Evolutionary conservation across 2,888 invertebrate species (phyloP).

Genomic region (Macaria notata): DNA sequence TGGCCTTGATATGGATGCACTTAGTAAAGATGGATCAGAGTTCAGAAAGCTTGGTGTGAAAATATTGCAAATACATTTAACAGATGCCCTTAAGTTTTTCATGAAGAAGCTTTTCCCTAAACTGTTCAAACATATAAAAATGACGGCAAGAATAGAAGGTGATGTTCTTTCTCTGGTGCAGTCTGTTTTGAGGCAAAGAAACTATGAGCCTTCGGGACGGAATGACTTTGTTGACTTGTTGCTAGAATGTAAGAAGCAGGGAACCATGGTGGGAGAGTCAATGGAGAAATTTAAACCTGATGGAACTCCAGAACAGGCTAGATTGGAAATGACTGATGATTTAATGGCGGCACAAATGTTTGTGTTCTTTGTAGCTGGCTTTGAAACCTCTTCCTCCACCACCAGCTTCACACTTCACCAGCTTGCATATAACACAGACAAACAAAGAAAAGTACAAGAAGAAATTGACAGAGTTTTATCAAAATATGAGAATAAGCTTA

Average conservation of each 20-base stretch:
- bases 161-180: background rate
- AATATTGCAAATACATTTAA: background rate
- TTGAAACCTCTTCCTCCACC: background rate
- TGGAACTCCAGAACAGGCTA: too few relatives aligned
- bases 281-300: too few relatives aligned
- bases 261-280: too few relatives aligned
- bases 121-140: too few relatives aligned
- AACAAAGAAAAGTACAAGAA: too few relatives aligned
- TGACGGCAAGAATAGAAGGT: too few relatives aligned
- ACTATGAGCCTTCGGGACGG: background rate
- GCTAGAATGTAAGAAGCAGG: background rate
- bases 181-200: background rate
- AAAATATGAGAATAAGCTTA: too few relatives aligned
- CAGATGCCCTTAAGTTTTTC: background rate
- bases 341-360: constrained; percentile 1
- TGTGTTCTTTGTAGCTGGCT: constrained; percentile 1
- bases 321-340: background rate
- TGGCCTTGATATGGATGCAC: background rate
- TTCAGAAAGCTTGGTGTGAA: background rate
- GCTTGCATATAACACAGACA: too few relatives aligned
- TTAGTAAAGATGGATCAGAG: background rate
- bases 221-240: background rate
- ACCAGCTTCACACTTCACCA: background rate
- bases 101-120: background rate
- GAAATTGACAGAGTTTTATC: too few relatives aligned